Evolutionary conservation across 2,113 vertebrate species (phyloP), one percentile per base, ranked within the genome.

Genomic region (Oreocharis arfaki): DNA sequence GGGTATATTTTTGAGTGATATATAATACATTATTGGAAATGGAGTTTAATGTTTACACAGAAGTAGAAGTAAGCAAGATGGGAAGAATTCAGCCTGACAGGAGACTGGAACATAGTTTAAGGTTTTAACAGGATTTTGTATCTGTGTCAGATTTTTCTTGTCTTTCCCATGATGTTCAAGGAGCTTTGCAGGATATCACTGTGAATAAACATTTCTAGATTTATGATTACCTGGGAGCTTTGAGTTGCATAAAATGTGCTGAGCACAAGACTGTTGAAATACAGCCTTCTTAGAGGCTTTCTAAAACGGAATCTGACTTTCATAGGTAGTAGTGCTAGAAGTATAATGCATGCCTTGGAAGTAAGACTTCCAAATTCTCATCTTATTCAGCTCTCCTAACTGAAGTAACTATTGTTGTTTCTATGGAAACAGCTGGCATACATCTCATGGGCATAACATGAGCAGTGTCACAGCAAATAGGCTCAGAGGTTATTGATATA

Each of bases 381-480:
- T 85, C 57, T 52, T 77, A 39, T 37, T 92, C 67, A 24, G 37
- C 70, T 96, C 33, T 47, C 35, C 56, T 80, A 80, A 75, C 46
- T 74, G 90, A 93, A 77, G 33, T 61, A 90, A 47, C 65, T 87
- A 1, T 52, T 73, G 69, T 76, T 60, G 95, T 96, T 96, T 95
- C 95, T 89, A 91, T 95, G 80, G 96, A 94, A 96, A 96, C 93
- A 83, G 52, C 17, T 76, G 32, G 26, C 70, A 49, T 84, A 46
- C 47, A 89, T 92, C 73, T 94, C 46, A 61, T 93, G 79, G 93
- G 69, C 94, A 97, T 98, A 96, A 97, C 96, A 96, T 94, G 82
- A 97, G 92, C 42, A 61, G 95, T 97, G 95, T 97, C 95, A 96
- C 95, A 96, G 93, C 76, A 92, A 89, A 92, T 82, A 95, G 89